Conservation (phyloP, 2,888 invertebrate species). For the Spilosoma lubricipeda region DNA sequence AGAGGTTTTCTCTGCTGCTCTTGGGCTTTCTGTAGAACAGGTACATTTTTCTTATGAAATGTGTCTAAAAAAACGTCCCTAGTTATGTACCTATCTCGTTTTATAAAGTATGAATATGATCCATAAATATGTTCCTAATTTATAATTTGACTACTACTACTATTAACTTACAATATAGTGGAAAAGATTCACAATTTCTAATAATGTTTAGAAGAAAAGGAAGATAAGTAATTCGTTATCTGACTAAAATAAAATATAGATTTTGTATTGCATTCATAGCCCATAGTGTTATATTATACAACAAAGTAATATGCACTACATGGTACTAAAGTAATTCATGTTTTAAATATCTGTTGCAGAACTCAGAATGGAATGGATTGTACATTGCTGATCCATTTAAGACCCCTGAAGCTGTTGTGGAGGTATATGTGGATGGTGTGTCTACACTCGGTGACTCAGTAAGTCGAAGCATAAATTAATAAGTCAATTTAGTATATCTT, state of each 20-base stretch:
- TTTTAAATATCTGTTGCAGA: conserved; percentile 65
- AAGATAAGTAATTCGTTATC: neutral
- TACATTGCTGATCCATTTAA: conserved; percentile 90
- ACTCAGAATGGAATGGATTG: conserved; percentile 90
- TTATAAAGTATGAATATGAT: neutral
- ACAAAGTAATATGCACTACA: neutral
- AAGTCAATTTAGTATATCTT: neutral
- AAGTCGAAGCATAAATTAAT: conserved; percentile 52
- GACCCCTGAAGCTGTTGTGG: conserved; percentile 90
- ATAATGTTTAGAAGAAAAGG: neutral
- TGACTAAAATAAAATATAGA: neutral
- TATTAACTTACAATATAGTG: neutral
- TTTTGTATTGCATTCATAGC: neutral
- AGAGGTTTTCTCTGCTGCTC: conserved; percentile 90
- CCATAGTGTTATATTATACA: neutral
- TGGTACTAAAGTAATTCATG: neutral
- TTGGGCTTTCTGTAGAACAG: conserved; percentile 91
- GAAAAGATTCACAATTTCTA: neutral
- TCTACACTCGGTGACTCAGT: conserved; percentile 80
- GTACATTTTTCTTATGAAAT: conserved; percentile 62
- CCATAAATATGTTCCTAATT: neutral
- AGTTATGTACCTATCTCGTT: conserved; percentile 18
- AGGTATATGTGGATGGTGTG: conserved; percentile 90
- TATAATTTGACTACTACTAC: too few relatives aligned
- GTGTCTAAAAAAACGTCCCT: neutral